Percentiles rank a stretch among this genome's conserved stretches.
Conservation (phyloP, 2,797 vertebrate species). For the Squalus acanthias region DNA sequence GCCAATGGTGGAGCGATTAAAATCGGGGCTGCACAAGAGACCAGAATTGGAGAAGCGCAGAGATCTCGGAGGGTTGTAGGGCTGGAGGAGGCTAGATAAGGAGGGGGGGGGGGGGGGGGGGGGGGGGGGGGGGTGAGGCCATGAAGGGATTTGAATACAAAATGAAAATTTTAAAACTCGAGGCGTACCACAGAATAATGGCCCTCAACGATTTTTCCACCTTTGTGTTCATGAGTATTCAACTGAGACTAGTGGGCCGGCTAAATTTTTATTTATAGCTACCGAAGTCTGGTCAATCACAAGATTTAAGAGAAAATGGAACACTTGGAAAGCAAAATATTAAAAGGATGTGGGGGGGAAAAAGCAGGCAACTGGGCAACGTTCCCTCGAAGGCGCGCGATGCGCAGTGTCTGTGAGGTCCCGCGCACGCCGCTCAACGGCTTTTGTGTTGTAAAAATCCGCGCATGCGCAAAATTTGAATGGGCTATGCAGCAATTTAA, state of each 20-base stretch:
- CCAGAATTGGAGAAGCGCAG: neutral
- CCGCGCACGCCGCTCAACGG: too few relatives aligned
- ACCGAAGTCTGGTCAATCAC: neutral
- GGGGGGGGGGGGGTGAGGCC: neutral
- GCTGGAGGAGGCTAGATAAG: neutral
- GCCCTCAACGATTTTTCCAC: neutral
- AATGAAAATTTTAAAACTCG: neutral
- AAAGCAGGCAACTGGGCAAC: neutral
- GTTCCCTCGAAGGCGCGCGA: too few relatives aligned
- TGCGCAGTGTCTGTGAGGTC: too few relatives aligned
- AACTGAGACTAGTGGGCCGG: too few relatives aligned
- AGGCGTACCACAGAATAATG: neutral
- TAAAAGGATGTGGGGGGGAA: neutral
- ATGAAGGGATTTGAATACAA: neutral
- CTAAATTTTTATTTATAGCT: neutral
- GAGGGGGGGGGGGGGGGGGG: neutral
- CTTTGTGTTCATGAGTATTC: neutral
- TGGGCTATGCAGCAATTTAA: too few relatives aligned
- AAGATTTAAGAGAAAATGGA: neutral
- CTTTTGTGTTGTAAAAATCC: too few relatives aligned
- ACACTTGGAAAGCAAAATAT: neutral
- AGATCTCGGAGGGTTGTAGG: neutral
- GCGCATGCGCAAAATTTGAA: too few relatives aligned
- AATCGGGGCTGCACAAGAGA: neutral
- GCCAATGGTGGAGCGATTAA: neutral